A percentile compares a stretch with the other conserved stretches of the same genome.
These are phyloP conservation scores for Drosophila koepferae DNA, from an alignment of 2,888 invertebrate species.

Conservation along the genomic window DNA sequence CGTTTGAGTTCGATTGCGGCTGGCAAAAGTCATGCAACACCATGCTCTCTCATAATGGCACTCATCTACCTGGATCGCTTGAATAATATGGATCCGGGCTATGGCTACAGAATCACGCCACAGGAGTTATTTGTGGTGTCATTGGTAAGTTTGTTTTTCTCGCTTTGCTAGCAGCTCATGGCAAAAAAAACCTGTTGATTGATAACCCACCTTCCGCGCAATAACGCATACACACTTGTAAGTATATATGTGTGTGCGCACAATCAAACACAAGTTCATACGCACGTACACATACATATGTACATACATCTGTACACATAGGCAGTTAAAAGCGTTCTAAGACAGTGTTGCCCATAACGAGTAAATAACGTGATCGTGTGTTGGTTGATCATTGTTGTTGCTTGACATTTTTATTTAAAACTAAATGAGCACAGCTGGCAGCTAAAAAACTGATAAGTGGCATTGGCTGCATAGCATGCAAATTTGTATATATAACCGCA, in stretches of 20 bases:
- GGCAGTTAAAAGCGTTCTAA: constrained; percentile 14
- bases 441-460: constrained; percentile 1
- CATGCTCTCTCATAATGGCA: constrained; percentile 96
- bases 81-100: constrained; percentile 92
- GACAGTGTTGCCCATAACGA: neutral
- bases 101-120: constrained; percentile 93
- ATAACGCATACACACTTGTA: constrained; percentile 24
- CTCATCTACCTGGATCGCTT: constrained; percentile 97
- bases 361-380: neutral
- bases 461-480: neutral
- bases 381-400: constrained; percentile 10
- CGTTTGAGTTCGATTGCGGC: constrained; percentile 91
- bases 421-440: constrained; percentile 39
- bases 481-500: neutral
- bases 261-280: constrained; percentile 7
- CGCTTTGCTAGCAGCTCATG: constrained; percentile 7
- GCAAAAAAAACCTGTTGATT: constrained; percentile 65
- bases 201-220: constrained; percentile 42
- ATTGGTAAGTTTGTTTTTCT: constrained; percentile 88
- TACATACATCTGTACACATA: no score
- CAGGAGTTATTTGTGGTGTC: constrained; percentile 97
- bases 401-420: constrained; percentile 27
- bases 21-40: constrained; percentile 90
- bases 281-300: neutral
- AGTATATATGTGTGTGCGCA: constrained; percentile 13